Conservation (phyloP, 2,888 invertebrate species). For the Drosophila kokeensis region DNA sequence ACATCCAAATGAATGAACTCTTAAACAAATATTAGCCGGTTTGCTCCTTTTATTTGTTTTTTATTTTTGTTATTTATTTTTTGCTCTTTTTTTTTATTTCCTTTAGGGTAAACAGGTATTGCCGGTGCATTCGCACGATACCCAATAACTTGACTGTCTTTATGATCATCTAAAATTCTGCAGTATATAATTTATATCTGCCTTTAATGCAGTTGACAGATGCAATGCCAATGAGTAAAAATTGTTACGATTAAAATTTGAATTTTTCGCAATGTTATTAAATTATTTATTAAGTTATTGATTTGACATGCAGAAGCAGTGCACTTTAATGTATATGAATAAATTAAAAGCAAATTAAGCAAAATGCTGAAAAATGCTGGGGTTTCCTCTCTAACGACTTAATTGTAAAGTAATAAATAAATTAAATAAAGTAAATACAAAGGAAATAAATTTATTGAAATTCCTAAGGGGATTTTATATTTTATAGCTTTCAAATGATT, state of each 20-base stretch:
- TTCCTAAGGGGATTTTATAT: not conserved
- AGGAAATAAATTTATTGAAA: not conserved
- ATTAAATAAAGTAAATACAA: not conserved
- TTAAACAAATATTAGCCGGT: slow-evolving; percentile 63
- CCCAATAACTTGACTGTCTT: not conserved
- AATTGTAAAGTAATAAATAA: not conserved
- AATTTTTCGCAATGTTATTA: not conserved
- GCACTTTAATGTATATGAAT: too few species aligned
- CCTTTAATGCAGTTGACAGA: not conserved
- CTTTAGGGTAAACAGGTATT: slow-evolving; percentile 56
- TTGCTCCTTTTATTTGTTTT: not conserved
- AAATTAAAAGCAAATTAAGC: too few species aligned
- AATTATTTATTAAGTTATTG: too few species aligned
- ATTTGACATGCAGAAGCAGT: too few species aligned
- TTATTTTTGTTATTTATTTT: not conserved
- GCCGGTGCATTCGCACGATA: slow-evolving; percentile 34
- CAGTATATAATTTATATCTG: not conserved
- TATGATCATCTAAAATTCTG: not conserved
- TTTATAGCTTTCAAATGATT: not conserved
- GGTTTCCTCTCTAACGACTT: too few species aligned
- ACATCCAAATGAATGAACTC: slow-evolving; percentile 19
- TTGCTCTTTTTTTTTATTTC: slow-evolving; percentile 22
- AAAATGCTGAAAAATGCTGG: too few species aligned
- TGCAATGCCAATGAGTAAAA: not conserved
- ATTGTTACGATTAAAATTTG: not conserved